phyloP scores from a whole-genome alignment of 2,113 vertebrate species.

The Kryptolebias marmoratus region DNA sequence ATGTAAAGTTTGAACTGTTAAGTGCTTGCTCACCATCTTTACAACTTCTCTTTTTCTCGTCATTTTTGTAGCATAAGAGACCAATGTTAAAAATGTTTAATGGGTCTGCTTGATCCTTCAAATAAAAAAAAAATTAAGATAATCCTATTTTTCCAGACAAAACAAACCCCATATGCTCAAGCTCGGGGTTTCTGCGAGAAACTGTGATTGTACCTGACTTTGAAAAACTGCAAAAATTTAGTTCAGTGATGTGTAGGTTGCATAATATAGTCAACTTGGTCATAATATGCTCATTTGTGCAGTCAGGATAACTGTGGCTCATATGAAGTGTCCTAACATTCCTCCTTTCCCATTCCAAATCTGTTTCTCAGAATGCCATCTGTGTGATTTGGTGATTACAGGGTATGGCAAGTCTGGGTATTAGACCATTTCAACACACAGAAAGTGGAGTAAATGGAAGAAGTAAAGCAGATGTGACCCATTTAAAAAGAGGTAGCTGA shows the following conservation, averaged over 20 bases:
- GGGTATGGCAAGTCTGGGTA: conserved; percentile 7
- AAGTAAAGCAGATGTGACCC: conserved; percentile 15
- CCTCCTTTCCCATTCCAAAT: too few relatives aligned
- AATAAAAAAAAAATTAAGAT: conserved; percentile 42
- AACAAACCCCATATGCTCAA: neutral
- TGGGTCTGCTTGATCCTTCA: conserved; percentile 58
- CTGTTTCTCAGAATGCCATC: neutral
- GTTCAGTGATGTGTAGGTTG: conserved; percentile 10
- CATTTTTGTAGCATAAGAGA: conserved; percentile 17
- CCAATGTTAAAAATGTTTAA: conserved; percentile 57
- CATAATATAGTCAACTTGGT: conserved; percentile 24
- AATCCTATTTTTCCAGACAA: conserved; percentile 49
- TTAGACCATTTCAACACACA: conserved; percentile 22
- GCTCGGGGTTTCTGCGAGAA: conserved; percentile 1
- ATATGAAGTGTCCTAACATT: neutral
- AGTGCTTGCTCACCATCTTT: neutral
- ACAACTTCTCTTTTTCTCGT: neutral
- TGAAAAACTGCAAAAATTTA: conserved; percentile 32
- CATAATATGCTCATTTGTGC: conserved; percentile 17
- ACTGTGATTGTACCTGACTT: conserved; percentile 32
- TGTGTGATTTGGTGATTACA: conserved; percentile 24
- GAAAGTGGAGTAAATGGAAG: conserved; percentile 10
- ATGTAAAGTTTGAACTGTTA: conserved; percentile 15
- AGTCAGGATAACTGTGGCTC: conserved; percentile 35
- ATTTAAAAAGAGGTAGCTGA: neutral